Base-by-base conservation (phyloP, 1,140 invertebrate genomes). In the Eupristina koningsbergeri region DNA sequence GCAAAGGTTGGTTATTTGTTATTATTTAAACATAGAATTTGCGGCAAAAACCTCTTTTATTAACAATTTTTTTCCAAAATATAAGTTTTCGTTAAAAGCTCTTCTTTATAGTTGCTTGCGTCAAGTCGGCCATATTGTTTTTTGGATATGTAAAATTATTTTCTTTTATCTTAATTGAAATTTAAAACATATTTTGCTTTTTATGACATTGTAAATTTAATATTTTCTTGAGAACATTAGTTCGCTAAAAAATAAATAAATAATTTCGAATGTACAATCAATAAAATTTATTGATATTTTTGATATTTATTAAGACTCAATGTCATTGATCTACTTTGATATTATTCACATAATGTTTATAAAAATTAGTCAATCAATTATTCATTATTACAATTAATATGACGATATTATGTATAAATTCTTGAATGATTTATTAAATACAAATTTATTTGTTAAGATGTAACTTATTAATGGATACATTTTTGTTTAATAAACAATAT, bases 1-100 rank as follows among this genome's bases (percentile, higher is more conserved):
- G 41, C 85, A 36, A 91, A 92, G 89, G 92, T 92, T 86, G 88
- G 85, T 83, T 81, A 3, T 36, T 45, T 75, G n/a, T 53, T 26
- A 7, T 31, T 61, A 26, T 39, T n/a, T n/a, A 31, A 7, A 71
- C 13, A n/a, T n/a, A 71, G 19, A 71, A 71, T 71, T 71, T 0
- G 22, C 39, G 19, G 19, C 41, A 71, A 71, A n/a, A 36, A 36
- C 36, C 22, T 41, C 41, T 36, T 41, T 41, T 41, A n/a, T 71
- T n/a, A 41, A 8, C 36, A 36, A 34, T 0, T 8, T n/a, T n/a
- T n/a, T n/a, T n/a, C n/a, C n/a, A n/a, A n/a, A n/a, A n/a, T n/a
- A n/a, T n/a, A n/a, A n/a, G n/a, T n/a, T n/a, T n/a, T n/a, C n/a
- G 9, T 26, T 41, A 71, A 19, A 41, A 41, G 0, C n/a, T 41